phyloP scores from a whole-genome alignment of 2,113 vertebrate genomes.

The Pachyramphus minor region DNA sequence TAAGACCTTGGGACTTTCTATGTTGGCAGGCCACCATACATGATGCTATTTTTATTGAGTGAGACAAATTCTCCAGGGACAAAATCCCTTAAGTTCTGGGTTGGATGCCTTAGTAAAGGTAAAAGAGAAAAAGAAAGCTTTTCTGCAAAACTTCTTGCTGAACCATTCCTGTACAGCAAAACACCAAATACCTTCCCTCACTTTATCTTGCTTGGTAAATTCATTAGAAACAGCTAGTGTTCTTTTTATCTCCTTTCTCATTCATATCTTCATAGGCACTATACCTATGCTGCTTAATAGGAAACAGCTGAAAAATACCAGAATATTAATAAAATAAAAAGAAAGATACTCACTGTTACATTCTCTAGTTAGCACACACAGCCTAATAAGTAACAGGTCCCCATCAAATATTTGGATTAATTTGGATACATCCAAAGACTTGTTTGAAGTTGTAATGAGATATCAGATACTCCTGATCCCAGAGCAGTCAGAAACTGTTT shows the following conservation, averaged over 20 bases:
- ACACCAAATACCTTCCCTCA: background rate
- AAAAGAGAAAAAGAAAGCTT: background rate
- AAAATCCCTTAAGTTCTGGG: background rate
- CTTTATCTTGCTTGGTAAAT: background rate
- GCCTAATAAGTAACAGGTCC: background rate
- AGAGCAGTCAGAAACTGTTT: background rate
- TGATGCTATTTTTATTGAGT: background rate
- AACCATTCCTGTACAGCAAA: background rate
- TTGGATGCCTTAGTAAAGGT: background rate
- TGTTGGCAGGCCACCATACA: background rate
- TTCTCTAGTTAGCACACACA: background rate
- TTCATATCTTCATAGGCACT: background rate
- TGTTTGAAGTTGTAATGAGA: background rate
- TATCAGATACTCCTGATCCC: background rate
- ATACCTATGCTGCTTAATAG: background rate
- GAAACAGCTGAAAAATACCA: background rate
- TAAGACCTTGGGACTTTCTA: background rate
- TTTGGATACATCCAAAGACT: background rate
- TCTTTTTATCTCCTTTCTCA: background rate
- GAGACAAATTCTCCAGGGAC: background rate
- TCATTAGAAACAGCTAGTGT: background rate
- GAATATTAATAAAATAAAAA: background rate
- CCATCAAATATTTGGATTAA: background rate
- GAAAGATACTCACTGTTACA: background rate
- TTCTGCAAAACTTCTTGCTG: background rate